Evolutionary conservation across 2,797 vertebrate species (phyloP), one percentile per base, ranked within the genome.

Genomic region (Neosilurus mollespiculum): DNA sequence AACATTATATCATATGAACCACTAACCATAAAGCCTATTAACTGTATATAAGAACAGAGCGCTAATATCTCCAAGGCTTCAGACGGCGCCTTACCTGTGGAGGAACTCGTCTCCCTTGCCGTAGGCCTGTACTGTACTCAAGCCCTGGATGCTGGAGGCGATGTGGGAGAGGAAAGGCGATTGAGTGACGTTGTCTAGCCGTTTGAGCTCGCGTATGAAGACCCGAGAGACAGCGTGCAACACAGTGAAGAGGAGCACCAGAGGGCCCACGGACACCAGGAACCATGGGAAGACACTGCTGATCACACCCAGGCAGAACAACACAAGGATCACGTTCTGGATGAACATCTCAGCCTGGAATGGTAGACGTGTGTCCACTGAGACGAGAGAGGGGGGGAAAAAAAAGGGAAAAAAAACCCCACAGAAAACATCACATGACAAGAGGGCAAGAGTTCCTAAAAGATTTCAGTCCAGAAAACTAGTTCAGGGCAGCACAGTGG

Each of bases 331-430:
- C 58, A 97, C 92, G 0, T 98, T 98, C 91, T 98, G 97, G 88
- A 98, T 96, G 85, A 98, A 96, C 97, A 98, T 97, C 92, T 98
- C 97, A 0, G 94, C 96, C 93, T 98, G 97, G 92, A 98, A 97
- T 0, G 97, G 97, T 89, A 98, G 94, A 11, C 97, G 95, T 43
- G 96, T 96, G 1, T 98, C 97, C 37, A 98, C 97, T 98, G 91
- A 64, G 87, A 73, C 80, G 64, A 72, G 0, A 4, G 67, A 61
- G 85, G 84, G 78, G n/a, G 37, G 77, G 80, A 69, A 77, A 71
- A 61, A 86, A 84, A 80, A n/a, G 37, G 78, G 79, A 69, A 77
- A 7, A 11, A 12, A 26, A n/a, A n/a, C n/a, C 72, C 78, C 22
- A 69, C 9, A 70, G 4, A 37, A 18, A 56, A 5, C 7, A 34